phyloP scores from a whole-genome alignment of 1,140 invertebrate genomes.

The Littorina saxatilis region DNA sequence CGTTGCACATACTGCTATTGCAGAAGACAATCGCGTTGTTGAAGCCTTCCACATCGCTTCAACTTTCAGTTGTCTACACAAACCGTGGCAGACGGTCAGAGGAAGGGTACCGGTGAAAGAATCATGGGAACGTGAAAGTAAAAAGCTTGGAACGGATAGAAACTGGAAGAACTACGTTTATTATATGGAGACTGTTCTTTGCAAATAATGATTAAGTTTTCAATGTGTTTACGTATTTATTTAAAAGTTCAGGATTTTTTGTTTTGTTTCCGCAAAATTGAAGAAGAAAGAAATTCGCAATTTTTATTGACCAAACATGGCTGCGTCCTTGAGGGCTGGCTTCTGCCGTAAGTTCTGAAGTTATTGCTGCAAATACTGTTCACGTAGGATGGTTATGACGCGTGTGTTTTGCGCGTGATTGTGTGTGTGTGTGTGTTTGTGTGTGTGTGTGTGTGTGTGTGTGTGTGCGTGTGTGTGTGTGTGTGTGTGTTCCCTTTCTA shows the following conservation, averaged over 20 bases:
- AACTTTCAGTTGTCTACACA: constrained; percentile 30
- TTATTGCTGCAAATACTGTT: background rate
- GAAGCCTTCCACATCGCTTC: constrained; percentile 36
- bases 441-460: constrained; percentile 2
- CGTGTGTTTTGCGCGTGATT: background rate
- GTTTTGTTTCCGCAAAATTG: too few relatives aligned
- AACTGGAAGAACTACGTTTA: too few relatives aligned
- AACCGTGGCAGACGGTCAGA: constrained; percentile 38
- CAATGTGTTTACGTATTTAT: background rate
- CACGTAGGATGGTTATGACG: too few relatives aligned
- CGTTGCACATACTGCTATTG: background rate
- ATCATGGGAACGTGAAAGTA: constrained; percentile 6
- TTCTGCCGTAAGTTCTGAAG: background rate
- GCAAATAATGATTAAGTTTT: background rate
- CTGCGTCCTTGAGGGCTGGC: constrained; percentile 31
- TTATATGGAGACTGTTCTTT: background rate
- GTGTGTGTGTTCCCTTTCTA: constrained; percentile 3
- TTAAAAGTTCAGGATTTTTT: too few relatives aligned
- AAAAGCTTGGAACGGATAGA: too few relatives aligned
- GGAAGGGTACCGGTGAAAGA: constrained; percentile 35
- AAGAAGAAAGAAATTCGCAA: background rate
- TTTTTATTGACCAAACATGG: constrained; percentile 25
- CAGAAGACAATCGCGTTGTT: constrained; percentile 23
- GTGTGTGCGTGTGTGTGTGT: background rate
- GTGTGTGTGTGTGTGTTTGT: background rate